These are phyloP conservation scores for Stenchaetothrips biformis DNA, from an alignment of 2,888 invertebrate species.

Conservation along the genomic window DNA sequence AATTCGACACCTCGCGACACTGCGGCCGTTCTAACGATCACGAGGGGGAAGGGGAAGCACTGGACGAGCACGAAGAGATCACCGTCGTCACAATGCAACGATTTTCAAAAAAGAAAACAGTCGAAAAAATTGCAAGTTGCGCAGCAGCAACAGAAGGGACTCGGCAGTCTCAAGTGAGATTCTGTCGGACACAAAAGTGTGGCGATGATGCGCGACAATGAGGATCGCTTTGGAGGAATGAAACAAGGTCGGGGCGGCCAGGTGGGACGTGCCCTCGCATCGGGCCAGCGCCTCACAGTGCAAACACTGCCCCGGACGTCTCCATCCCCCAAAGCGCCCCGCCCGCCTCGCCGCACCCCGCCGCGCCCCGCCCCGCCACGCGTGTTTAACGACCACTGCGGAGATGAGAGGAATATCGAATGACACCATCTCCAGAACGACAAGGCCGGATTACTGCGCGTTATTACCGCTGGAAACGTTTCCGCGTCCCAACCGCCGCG, in stretches of 20 bases:
- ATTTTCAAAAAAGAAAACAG: too few species aligned
- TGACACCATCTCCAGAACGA: too few species aligned
- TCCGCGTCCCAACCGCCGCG: too few species aligned
- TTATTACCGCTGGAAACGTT: too few species aligned
- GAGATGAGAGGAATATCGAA: too few species aligned
- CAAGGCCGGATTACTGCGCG: too few species aligned
- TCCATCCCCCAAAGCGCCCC: neutral
- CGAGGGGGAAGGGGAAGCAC: neutral
- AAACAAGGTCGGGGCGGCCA: neutral
- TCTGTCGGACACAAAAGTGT: neutral
- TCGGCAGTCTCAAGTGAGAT: neutral
- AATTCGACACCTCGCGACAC: slow-evolving; percentile 16
- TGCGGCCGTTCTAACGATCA: neutral
- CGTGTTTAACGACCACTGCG: neutral
- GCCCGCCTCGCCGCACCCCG: neutral
- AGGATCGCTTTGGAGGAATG: too few species aligned
- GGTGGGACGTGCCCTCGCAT: neutral
- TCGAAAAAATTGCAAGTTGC: neutral
- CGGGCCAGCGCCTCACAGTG: neutral
- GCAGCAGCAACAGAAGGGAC: neutral
- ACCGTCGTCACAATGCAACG: too few species aligned
- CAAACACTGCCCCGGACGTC: neutral
- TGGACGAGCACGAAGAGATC: too few species aligned
- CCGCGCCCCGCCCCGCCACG: neutral
- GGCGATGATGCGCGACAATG: too few species aligned